Evolutionary conservation across 92 coral and sea anemone genomes (phyloP), one percentile per base, ranked within the genome.

Genomic region (Montipora capitata): DNA sequence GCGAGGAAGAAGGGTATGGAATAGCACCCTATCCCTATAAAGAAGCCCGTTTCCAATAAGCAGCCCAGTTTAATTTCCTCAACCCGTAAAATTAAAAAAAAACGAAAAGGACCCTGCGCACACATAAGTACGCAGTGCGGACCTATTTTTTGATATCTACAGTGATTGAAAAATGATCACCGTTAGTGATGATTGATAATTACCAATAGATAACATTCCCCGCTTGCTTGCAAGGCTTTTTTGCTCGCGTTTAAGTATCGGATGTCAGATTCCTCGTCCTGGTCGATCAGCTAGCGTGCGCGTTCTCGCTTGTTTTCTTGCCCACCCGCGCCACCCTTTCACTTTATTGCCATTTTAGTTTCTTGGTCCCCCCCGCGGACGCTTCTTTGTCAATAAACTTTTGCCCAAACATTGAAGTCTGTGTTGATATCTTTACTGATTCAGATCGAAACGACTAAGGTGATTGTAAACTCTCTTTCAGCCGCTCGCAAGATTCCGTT

Each of bases 321-420:
- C 5, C 61, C 10, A 44, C 6, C 4, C 49, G 6, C 6, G 49
- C 49, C 49, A 44, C 49, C 49, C 49, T 44, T 44, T 44, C 49
- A 44, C 4, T 44, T 44, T 44, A 44, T 72, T 72, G 58, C 58
- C 77, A 58, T 45, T 44, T 72, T 72, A 72, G 57, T 44, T 44
- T 43, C 3, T 72, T n/a, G 18, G 52, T 70, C 45, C 52, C 51
- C 16, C 58, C 77, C 7, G 70, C 4, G 70, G 70, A 65, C 41
- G 40, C 42, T 65, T 65, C 70, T 18, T 35, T 65, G 41, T 20
- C 70, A 65, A 27, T 65, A 65, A 65, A 65, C 40, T 65, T 65
- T 65, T 65, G 70, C 70, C 42, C 70, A 65, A 65, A 65, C 70
- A 65, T 65, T 17, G 70, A 41, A 65, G 70, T 65, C 70, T 65